phyloP scores from a whole-genome alignment of 2,797 vertebrate genomes.

The Lerista edwardsae region DNA sequence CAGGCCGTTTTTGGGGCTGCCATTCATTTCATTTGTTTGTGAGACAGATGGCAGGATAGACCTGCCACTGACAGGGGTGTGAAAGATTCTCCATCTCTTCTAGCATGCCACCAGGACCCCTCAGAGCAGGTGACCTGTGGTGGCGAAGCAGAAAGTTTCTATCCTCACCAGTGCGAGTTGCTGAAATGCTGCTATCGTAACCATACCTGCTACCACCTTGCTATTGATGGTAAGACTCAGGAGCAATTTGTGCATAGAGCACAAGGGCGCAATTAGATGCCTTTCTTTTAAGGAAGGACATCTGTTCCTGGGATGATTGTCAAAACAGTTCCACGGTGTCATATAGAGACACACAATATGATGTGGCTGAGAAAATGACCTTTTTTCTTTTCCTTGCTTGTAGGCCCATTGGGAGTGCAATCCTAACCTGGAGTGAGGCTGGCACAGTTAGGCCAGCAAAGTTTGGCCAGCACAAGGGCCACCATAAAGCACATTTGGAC shows the following conservation, averaged over 20 bases:
- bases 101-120: slow-evolving; percentile 3
- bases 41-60: neutral
- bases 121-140: neutral
- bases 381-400: neutral
- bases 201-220: slow-evolving; percentile 61
- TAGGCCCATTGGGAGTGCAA: neutral
- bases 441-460: too few relatives aligned
- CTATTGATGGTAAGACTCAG: slow-evolving; percentile 49
- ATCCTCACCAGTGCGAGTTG: slow-evolving; percentile 62
- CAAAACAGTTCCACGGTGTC: neutral
- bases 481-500: too few relatives aligned
- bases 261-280: too few relatives aligned
- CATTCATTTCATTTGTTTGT: neutral
- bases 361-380: neutral
- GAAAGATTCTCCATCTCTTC: neutral
- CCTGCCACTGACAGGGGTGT: neutral
- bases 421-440: too few relatives aligned
- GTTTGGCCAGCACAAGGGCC: too few relatives aligned
- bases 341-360: neutral
- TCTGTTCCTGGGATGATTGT: neutral
- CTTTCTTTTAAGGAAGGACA: neutral
- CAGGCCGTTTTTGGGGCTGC: too few relatives aligned
- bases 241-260: neutral
- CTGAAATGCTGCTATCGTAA: slow-evolving; percentile 64
- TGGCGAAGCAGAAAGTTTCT: slow-evolving; percentile 21